Percentiles rank a stretch among this genome's conserved stretches.
phyloP scores from a whole-genome alignment of 2,888 invertebrate species.

The Trachelus troglodyta region DNA sequence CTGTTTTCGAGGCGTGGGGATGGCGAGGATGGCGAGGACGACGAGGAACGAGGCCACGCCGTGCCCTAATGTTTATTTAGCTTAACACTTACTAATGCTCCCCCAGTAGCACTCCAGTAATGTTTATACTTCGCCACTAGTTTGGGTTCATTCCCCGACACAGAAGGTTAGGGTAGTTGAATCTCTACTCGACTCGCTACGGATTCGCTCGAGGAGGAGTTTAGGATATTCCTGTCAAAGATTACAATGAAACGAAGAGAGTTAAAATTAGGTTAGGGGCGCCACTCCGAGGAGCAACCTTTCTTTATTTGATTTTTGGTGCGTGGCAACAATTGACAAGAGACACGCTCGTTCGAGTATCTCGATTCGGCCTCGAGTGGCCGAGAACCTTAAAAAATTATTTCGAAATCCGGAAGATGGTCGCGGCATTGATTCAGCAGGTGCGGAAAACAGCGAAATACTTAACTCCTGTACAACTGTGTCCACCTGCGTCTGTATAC shows the following conservation, averaged over 20 bases:
- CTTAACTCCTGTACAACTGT: too few relatives aligned
- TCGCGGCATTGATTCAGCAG: too few relatives aligned
- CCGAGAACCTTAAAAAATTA: too few relatives aligned
- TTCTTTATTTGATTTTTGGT: too few relatives aligned
- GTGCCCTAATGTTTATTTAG: constrained; percentile 52
- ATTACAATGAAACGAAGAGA: constrained; percentile 15
- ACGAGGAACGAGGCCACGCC: constrained; percentile 12
- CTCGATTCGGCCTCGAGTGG: too few relatives aligned
- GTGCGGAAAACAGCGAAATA: too few relatives aligned
- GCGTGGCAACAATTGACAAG: too few relatives aligned
- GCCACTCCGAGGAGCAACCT: background rate
- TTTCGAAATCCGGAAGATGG: too few relatives aligned
- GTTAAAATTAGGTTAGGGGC: constrained; percentile 20
- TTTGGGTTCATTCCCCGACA: constrained; percentile 13
- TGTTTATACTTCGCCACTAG: constrained; percentile 40
- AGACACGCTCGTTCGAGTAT: too few relatives aligned
- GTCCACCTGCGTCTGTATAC: too few relatives aligned
- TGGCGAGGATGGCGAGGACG: constrained; percentile 16
- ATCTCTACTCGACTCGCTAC: constrained; percentile 7
- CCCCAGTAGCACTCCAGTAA: constrained; percentile 36
- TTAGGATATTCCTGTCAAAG: constrained; percentile 17
- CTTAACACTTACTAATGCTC: constrained; percentile 55
- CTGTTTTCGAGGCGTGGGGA: background rate
- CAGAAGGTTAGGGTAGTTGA: constrained; percentile 7
- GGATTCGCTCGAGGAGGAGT: constrained; percentile 7